phyloP scores from a whole-genome alignment of 2,113 vertebrate genomes.

The Callionymus lyra region DNA sequence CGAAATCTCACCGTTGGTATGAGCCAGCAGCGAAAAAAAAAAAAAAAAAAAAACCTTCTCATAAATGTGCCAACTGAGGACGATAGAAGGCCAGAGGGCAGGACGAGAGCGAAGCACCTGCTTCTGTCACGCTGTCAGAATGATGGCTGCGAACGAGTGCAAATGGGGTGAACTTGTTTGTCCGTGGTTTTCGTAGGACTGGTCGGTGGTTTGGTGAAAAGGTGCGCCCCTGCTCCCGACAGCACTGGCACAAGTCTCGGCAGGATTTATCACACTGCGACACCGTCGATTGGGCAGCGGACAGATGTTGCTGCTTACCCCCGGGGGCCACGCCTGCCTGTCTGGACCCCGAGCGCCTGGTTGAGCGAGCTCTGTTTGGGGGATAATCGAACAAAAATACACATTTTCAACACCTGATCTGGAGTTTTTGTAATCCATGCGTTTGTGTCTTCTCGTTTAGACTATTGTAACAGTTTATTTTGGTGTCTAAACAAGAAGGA shows the following conservation, averaged over 20 bases:
- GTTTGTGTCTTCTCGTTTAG: too few species aligned
- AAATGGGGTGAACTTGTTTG: conserved; percentile 46
- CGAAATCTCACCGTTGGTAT: conserved; percentile 34
- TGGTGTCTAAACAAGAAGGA: too few species aligned
- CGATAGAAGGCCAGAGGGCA: conserved; percentile 64
- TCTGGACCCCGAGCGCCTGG: conserved; percentile 30
- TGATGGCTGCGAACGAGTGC: conserved; percentile 45
- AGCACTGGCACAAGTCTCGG: conserved; percentile 51
- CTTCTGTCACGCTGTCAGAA: conserved; percentile 68
- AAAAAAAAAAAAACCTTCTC: conserved; percentile 45
- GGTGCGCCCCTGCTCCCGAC: conserved; percentile 60
- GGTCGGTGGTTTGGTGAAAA: conserved; percentile 45
- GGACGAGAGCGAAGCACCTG: conserved; percentile 62
- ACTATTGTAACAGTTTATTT: too few species aligned
- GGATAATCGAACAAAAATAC: too few species aligned
- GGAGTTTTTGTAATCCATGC: too few species aligned
- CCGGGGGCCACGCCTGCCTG: conserved; percentile 58
- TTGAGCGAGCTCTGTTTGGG: too few species aligned
- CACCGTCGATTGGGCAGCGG: conserved; percentile 58
- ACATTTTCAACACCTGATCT: too few species aligned
- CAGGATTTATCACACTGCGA: conserved; percentile 59
- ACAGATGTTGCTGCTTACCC: conserved; percentile 68
- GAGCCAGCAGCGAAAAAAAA: conserved; percentile 50
- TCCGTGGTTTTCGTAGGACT: conserved; percentile 19
- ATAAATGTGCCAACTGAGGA: conserved; percentile 55